Evolutionary conservation across 2,888 invertebrate genomes (phyloP).

Genomic region (Macrosoma leucophasiata): DNA sequence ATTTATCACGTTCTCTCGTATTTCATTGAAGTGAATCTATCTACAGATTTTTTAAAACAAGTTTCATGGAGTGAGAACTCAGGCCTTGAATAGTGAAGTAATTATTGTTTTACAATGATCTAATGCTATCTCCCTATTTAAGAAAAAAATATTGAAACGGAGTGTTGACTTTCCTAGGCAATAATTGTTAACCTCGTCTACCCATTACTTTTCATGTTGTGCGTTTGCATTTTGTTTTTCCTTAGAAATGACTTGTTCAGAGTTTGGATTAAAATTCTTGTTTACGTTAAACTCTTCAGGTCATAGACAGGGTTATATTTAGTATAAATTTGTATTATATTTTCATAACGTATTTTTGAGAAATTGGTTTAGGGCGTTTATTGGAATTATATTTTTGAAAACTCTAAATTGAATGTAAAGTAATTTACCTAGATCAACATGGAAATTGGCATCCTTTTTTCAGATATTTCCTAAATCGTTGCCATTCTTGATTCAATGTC

Average conservation of each 20-base stretch:
- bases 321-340: constrained; percentile 76
- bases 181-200: constrained; percentile 19
- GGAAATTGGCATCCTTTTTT: constrained; percentile 47
- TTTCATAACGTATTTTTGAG: constrained; percentile 75
- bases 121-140: constrained; percentile 20
- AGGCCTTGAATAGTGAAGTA: constrained; percentile 53
- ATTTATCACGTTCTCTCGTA: too few relatives aligned
- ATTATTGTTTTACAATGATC: constrained; percentile 27
- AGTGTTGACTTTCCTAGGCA: constrained; percentile 27
- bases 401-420: constrained; percentile 64
- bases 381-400: constrained; percentile 74
- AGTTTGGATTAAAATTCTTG: constrained; percentile 56
- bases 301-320: constrained; percentile 77
- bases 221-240: constrained; percentile 33
- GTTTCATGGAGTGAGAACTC: constrained; percentile 51
- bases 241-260: constrained; percentile 64
- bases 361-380: constrained; percentile 71
- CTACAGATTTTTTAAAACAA: constrained; percentile 34
- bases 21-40: too few relatives aligned
- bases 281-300: constrained; percentile 70
- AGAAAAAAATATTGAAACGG: constrained; percentile 21
- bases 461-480: constrained; percentile 31
- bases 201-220: constrained; percentile 22
- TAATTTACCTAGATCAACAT: constrained; percentile 60
- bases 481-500: constrained; percentile 11